phyloP scores from a whole-genome alignment of 1,140 invertebrate genomes.

The Pseudomyrmex pallidus region DNA sequence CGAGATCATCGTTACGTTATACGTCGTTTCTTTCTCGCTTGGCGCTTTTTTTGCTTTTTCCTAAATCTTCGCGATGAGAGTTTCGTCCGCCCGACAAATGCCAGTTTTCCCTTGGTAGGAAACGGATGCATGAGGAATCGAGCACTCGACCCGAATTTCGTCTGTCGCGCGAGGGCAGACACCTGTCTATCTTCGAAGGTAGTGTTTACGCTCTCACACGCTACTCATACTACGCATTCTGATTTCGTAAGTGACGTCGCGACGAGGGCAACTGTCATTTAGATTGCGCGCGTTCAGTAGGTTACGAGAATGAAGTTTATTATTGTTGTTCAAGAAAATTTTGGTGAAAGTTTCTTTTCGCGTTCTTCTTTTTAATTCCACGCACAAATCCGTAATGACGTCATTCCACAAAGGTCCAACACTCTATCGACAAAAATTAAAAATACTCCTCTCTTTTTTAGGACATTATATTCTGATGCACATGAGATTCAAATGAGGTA shows the following conservation, averaged over 20 bases:
- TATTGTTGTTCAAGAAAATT: too few species aligned
- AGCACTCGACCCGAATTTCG: slow-evolving; percentile 67
- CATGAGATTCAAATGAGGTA: too few species aligned
- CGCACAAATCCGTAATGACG: too few species aligned
- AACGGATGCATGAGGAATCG: slow-evolving; percentile 63
- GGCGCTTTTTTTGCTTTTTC: background rate
- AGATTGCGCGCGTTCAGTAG: slow-evolving; percentile 32
- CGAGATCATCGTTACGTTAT: slow-evolving; percentile 10
- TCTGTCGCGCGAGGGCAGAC: slow-evolving; percentile 45
- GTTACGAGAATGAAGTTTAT: too few species aligned
- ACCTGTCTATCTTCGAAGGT: slow-evolving; percentile 41
- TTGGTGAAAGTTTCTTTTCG: too few species aligned
- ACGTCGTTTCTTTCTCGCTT: background rate
- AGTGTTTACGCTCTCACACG: slow-evolving; percentile 41
- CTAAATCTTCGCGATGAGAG: slow-evolving; percentile 41
- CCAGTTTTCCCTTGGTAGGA: slow-evolving; percentile 51
- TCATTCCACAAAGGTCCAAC: too few species aligned
- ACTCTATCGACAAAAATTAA: too few species aligned
- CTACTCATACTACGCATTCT: slow-evolving; percentile 52
- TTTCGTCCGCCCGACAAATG: slow-evolving; percentile 43
- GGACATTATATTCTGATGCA: too few species aligned
- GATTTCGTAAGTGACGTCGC: slow-evolving; percentile 59
- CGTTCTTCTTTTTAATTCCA: too few species aligned
- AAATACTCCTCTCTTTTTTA: too few species aligned
- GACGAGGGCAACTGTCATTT: slow-evolving; percentile 44